Conservation (phyloP, 2,888 invertebrate genomes). For the Microctonus brassicae region DNA sequence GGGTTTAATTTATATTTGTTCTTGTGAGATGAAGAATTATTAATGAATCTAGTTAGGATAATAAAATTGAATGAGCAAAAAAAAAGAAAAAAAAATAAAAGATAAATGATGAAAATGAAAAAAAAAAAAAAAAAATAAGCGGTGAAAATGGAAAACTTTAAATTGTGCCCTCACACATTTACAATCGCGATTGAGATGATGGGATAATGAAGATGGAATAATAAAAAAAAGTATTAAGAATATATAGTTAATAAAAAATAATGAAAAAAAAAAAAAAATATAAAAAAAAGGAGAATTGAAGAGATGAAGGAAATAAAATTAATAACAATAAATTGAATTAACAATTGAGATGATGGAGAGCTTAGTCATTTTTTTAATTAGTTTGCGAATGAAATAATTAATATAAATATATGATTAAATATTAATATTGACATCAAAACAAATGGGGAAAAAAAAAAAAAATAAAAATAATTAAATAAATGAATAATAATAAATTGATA, state of each 20-base stretch:
- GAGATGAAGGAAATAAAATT: background rate
- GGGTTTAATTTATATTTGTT: too few species aligned
- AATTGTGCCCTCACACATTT: background rate
- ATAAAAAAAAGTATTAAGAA: slow-evolving; percentile 23
- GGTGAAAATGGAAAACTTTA: background rate
- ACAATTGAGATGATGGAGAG: slow-evolving; percentile 48
- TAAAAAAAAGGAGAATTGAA: background rate
- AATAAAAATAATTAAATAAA: background rate
- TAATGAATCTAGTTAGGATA: slow-evolving; percentile 50
- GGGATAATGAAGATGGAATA: background rate
- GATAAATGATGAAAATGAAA: background rate
- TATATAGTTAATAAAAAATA: background rate
- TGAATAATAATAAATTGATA: slow-evolving; percentile 7
- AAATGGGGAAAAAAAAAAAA: slow-evolving; percentile 11
- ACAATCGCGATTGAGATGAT: background rate
- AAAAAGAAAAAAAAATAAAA: slow-evolving; percentile 2
- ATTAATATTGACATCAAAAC: background rate
- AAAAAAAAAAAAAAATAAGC: background rate
- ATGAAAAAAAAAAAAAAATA: slow-evolving; percentile 9
- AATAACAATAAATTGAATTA: slow-evolving; percentile 6
- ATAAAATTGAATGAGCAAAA: slow-evolving; percentile 45
- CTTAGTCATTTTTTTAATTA: slow-evolving; percentile 63
- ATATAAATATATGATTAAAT: slow-evolving; percentile 23
- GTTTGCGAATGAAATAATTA: slow-evolving; percentile 34
- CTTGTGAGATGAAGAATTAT: background rate